Percentiles rank a stretch among this genome's conserved stretches.
phyloP scores from a whole-genome alignment of 2,888 invertebrate genomes.

The Esperia sulphurella region DNA sequence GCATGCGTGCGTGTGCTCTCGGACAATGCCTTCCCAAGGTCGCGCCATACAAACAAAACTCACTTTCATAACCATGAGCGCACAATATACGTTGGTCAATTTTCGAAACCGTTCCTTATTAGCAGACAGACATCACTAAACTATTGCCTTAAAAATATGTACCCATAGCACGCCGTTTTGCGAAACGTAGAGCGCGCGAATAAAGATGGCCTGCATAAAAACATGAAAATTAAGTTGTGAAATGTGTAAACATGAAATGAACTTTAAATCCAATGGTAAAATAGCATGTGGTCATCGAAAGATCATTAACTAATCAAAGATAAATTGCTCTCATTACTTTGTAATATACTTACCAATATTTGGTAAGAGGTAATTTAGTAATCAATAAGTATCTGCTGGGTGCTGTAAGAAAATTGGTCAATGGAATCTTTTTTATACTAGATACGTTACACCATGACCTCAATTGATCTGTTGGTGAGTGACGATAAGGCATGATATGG shows the following conservation, averaged over 20 bases:
- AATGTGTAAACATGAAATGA: not conserved
- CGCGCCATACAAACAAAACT: slow-evolving; percentile 36
- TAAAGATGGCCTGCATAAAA: not conserved
- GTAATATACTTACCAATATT: not conserved
- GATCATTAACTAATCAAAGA: not conserved
- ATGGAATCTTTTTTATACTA: no score
- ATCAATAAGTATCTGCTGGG: no score
- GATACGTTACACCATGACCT: no score
- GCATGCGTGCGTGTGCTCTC: slow-evolving; percentile 11
- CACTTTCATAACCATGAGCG: slow-evolving; percentile 43
- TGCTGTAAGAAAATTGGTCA: no score
- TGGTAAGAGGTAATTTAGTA: no score
- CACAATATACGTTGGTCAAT: slow-evolving; percentile 40
- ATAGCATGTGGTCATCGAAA: not conserved
- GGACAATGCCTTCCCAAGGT: slow-evolving; percentile 27
- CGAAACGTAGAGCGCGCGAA: not conserved
- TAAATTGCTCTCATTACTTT: not conserved
- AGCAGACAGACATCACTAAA: no score
- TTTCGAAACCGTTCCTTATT: slow-evolving; percentile 26
- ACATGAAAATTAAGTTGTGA: not conserved
- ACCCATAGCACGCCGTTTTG: not conserved
- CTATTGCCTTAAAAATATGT: not conserved
- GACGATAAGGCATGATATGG: no score
- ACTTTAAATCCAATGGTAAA: not conserved
- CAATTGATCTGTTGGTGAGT: no score